Evolutionary conservation across 1,140 invertebrate genomes (phyloP).

Genomic region (Euschistus heros): DNA sequence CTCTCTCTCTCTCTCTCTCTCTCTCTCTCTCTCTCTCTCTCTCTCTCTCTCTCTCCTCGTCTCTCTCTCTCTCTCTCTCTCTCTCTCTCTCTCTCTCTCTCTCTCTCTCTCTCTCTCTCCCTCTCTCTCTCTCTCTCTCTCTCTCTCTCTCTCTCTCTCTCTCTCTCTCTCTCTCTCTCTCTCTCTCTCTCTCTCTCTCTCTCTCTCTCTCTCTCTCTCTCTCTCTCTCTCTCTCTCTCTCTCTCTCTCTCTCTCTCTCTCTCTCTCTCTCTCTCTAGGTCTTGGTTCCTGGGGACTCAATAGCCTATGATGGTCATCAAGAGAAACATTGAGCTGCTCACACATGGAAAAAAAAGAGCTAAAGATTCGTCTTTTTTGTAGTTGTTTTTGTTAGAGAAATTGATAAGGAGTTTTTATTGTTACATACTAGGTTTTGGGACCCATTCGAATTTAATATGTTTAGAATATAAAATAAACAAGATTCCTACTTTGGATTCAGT

Average conservation of each 20-base stretch:
- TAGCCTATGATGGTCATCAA: too few relatives aligned
- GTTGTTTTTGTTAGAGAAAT: too few relatives aligned
- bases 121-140: not conserved
- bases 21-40: not conserved
- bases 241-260: not conserved
- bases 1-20: not conserved
- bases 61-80: slow-evolving; percentile 11
- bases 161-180: not conserved
- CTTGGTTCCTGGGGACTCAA: too few relatives aligned
- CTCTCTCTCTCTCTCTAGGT: not conserved
- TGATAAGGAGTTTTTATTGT: too few relatives aligned
- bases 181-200: slow-evolving; percentile 3
- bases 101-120: not conserved
- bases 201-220: slow-evolving; percentile 14
- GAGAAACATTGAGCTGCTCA: too few relatives aligned
- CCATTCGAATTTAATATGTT: too few relatives aligned
- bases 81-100: not conserved
- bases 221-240: slow-evolving; percentile 13
- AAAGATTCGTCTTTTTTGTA: too few relatives aligned
- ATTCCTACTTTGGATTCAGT: too few relatives aligned
- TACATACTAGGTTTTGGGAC: too few relatives aligned
- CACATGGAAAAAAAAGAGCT: too few relatives aligned
- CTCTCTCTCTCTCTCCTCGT: not conserved
- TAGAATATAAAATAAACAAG: too few relatives aligned
- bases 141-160: not conserved